Percentiles rank a stretch among this genome's conserved stretches.
phyloP scores from a whole-genome alignment of 2,888 invertebrate species.

The Nomada fabriciana region DNA sequence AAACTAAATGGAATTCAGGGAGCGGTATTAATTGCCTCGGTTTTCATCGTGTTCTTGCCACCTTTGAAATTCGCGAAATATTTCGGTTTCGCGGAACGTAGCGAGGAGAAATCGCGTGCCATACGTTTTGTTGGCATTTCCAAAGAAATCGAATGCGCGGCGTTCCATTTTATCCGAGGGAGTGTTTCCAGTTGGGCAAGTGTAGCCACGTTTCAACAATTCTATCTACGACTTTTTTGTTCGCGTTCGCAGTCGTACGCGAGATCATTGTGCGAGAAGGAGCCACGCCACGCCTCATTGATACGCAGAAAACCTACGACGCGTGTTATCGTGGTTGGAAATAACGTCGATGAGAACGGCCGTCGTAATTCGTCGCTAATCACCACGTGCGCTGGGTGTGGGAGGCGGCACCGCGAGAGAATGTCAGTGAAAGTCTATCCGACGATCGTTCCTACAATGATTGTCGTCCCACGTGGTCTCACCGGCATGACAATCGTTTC shows the following conservation, averaged over 20 bases:
- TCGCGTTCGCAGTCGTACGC: neutral
- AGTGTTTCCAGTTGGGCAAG: neutral
- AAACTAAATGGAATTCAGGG: slow-evolving; percentile 34
- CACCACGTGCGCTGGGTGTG: slow-evolving; percentile 70
- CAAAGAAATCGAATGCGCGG: neutral
- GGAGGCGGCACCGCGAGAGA: slow-evolving; percentile 73
- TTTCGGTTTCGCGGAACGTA: neutral
- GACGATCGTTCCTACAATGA: slow-evolving; percentile 72
- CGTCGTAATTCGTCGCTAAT: slow-evolving; percentile 77
- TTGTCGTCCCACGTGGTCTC: slow-evolving; percentile 68
- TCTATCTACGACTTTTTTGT: slow-evolving; percentile 2
- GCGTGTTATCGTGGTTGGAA: slow-evolving; percentile 62
- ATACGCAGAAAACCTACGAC: slow-evolving; percentile 51
- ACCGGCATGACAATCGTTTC: slow-evolving; percentile 71
- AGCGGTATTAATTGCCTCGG: slow-evolving; percentile 18
- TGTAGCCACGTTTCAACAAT: neutral
- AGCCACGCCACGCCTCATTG: neutral
- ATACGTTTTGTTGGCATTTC: neutral
- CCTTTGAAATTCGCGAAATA: slow-evolving; percentile 13
- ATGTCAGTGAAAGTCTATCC: slow-evolving; percentile 77
- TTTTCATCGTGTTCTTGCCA: slow-evolving; percentile 2
- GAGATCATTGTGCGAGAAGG: slow-evolving; percentile 29
- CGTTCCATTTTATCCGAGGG: neutral
- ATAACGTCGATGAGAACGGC: slow-evolving; percentile 70
- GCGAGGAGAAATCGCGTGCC: slow-evolving; percentile 15